These are phyloP conservation scores for Helostoma temminkii DNA, from an alignment of 2,797 vertebrate genomes.

Conservation along the genomic window DNA sequence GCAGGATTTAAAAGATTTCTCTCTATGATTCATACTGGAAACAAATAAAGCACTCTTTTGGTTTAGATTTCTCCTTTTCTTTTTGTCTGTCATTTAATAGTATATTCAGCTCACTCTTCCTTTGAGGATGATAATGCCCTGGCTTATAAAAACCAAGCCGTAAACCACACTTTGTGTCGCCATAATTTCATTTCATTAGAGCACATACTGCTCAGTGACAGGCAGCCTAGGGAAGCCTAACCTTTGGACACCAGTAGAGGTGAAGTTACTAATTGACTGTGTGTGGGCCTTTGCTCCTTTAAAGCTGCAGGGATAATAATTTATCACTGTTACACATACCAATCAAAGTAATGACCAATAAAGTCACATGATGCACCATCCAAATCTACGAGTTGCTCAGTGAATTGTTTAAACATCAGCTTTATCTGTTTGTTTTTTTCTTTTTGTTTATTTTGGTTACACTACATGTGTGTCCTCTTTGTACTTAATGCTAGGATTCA, in stretches of 20 bases:
- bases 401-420: neutral
- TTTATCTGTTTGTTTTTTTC: neutral
- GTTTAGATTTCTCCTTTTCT: neutral
- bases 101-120: neutral
- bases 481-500: neutral
- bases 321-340: neutral
- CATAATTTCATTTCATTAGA: slow-evolving; percentile 15
- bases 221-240: slow-evolving; percentile 36
- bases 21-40: neutral
- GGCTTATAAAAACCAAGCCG: neutral
- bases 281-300: slow-evolving; percentile 56
- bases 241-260: slow-evolving; percentile 61
- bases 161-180: neutral
- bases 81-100: neutral
- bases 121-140: neutral
- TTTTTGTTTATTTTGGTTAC: too few relatives aligned
- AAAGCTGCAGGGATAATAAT: slow-evolving; percentile 3
- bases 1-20: slow-evolving; percentile 44
- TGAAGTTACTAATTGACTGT: slow-evolving; percentile 77
- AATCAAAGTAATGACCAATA: neutral
- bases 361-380: neutral
- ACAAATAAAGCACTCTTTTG: neutral
- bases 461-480: neutral
- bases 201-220: slow-evolving; percentile 9
- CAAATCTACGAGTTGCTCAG: neutral